Percentiles rank a stretch among this genome's conserved stretches.
Conservation (phyloP, 2,888 invertebrate species). For the Parapristionchus giblindavisi region DNA sequence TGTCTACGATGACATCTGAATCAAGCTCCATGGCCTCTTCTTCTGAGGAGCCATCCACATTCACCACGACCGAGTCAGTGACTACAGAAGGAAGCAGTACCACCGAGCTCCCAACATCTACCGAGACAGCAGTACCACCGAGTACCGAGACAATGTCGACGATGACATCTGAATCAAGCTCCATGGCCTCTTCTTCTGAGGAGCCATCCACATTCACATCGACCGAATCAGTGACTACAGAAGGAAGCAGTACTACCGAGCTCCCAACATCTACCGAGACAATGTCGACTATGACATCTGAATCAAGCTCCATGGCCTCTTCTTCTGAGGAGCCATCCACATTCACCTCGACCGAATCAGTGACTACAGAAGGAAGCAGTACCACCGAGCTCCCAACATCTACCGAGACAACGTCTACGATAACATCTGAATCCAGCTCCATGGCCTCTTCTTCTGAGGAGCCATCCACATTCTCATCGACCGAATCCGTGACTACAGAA, state of each 20-base stretch:
- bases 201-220: background rate
- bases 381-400: background rate
- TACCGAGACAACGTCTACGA: background rate
- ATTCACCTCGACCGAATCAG: background rate
- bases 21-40: background rate
- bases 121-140: background rate
- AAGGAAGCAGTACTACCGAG: background rate
- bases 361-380: background rate
- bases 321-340: background rate
- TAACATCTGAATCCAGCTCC: background rate
- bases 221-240: background rate
- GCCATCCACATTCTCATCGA: background rate
- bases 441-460: background rate
- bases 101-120: background rate
- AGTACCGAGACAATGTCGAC: background rate
- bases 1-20: background rate
- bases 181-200: background rate
- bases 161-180: background rate
- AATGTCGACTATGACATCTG: background rate
- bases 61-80: background rate
- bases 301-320: background rate
- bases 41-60: background rate
- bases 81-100: background rate
- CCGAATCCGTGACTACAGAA: background rate
- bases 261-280: background rate